A percentile compares a stretch with the other conserved stretches of the same genome.
phyloP scores from a whole-genome alignment of 2,888 invertebrate species.

The Trissoscelio sp. region DNA sequence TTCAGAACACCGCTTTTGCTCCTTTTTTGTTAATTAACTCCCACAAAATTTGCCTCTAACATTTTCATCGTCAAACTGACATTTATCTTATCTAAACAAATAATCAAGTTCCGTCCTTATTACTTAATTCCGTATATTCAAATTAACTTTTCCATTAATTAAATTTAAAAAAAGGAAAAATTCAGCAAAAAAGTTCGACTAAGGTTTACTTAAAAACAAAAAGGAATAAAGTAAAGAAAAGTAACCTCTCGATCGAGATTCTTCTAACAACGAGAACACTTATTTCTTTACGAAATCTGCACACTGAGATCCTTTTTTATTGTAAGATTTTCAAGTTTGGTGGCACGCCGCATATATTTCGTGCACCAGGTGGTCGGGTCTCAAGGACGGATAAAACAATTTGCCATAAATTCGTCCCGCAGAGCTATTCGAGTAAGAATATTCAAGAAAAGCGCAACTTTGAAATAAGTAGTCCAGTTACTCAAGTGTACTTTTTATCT shows the following conservation, averaged over 20 bases:
- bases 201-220: too few species aligned
- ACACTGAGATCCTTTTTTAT: conserved; percentile 56
- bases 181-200: too few species aligned
- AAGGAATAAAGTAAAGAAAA: conserved; percentile 5
- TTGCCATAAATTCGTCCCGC: conserved; percentile 79
- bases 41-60: not conserved
- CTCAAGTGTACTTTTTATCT: conserved; percentile 28
- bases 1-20: conserved; percentile 3
- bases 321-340: conserved; percentile 63
- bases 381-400: conserved; percentile 80
- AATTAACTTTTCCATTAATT: too few species aligned
- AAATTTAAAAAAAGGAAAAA: too few species aligned
- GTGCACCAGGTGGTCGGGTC: conserved; percentile 79
- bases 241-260: conserved; percentile 30
- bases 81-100: too few species aligned
- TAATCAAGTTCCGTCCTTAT: too few species aligned
- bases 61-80: not conserved
- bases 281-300: conserved; percentile 59
- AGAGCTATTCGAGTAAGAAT: conserved; percentile 51
- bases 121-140: too few species aligned
- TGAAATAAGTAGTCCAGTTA: conserved; percentile 53
- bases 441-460: conserved; percentile 59
- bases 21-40: not conserved
- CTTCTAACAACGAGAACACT: conserved; percentile 37
- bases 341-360: conserved; percentile 73